These are phyloP conservation scores for Embiotoca jacksoni DNA, from an alignment of 2,113 vertebrate genomes.

Conservation along the genomic window DNA sequence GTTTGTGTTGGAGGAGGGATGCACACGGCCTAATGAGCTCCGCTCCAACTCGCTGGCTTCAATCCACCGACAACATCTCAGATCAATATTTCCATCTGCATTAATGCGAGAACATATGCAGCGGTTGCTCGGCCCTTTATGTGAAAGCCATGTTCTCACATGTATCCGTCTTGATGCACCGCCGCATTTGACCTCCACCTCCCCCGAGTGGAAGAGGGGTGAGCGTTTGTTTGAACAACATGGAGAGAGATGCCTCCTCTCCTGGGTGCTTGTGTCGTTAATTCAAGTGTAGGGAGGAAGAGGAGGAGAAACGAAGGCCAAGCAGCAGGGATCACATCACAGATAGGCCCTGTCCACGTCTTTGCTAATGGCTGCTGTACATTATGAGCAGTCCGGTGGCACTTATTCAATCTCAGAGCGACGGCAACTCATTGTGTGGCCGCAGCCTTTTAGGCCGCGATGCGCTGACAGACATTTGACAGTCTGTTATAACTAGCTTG, in stretches of 20 bases:
- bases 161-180: constrained; percentile 38
- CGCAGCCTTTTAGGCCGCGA: constrained; percentile 35
- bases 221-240: constrained; percentile 66
- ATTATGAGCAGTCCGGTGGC: constrained; percentile 51
- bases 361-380: constrained; percentile 55
- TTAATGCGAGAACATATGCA: constrained; percentile 74
- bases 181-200: constrained; percentile 8
- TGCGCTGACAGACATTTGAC: constrained; percentile 68
- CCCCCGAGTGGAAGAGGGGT: constrained; percentile 30
- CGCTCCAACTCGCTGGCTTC: constrained; percentile 58
- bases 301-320: constrained; percentile 37
- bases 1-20: constrained; percentile 19
- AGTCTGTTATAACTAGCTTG: constrained; percentile 54
- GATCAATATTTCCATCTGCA: constrained; percentile 73
- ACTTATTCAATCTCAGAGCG: constrained; percentile 60
- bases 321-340: constrained; percentile 42
- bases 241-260: constrained; percentile 43
- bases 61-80: constrained; percentile 64
- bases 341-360: constrained; percentile 23
- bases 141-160: constrained; percentile 59
- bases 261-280: constrained; percentile 51
- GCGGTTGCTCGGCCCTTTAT: constrained; percentile 51
- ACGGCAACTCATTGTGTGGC: constrained; percentile 27
- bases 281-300: constrained; percentile 57
- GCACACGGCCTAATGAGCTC: constrained; percentile 72